These are phyloP conservation scores for Festucalex cinctus DNA, from an alignment of 2,113 vertebrate species.

Conservation along the genomic window DNA sequence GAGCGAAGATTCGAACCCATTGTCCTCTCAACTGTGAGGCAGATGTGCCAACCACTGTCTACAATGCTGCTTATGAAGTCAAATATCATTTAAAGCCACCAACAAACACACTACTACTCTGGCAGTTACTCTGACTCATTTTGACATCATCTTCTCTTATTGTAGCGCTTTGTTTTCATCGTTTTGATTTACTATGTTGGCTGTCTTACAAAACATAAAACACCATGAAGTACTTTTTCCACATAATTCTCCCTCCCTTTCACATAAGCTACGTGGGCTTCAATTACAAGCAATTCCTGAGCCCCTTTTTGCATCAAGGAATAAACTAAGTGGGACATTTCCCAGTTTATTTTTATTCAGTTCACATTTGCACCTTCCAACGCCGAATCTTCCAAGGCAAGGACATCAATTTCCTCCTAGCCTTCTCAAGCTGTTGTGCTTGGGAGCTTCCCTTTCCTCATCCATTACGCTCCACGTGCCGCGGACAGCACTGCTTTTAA, in stretches of 20 bases:
- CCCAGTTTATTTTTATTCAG: slow-evolving; percentile 33
- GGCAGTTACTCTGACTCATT: background rate
- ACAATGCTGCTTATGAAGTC: too few relatives aligned
- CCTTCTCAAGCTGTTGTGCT: slow-evolving; percentile 19
- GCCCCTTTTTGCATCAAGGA: slow-evolving; percentile 15
- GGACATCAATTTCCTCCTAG: slow-evolving; percentile 46
- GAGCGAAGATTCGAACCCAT: background rate
- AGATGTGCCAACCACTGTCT: too few relatives aligned
- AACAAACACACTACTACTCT: too few relatives aligned
- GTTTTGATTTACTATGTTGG: too few relatives aligned
- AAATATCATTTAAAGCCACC: too few relatives aligned
- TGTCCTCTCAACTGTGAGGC: background rate
- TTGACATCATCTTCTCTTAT: background rate
- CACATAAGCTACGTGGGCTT: background rate
- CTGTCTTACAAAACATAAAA: background rate
- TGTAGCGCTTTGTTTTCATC: background rate
- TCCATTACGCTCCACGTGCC: slow-evolving; percentile 42
- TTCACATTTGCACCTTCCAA: slow-evolving; percentile 23
- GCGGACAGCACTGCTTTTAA: slow-evolving; percentile 41
- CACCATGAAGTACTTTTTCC: background rate
- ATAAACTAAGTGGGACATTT: slow-evolving; percentile 2
- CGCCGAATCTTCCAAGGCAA: slow-evolving; percentile 27
- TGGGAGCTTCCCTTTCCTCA: slow-evolving; percentile 35
- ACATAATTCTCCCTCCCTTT: background rate
- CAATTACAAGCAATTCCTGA: slow-evolving; percentile 18